Evolutionary conservation across 1,140 invertebrate genomes (phyloP), one percentile per base, ranked within the genome.

Genomic region (Ridgeia piscesae): DNA sequence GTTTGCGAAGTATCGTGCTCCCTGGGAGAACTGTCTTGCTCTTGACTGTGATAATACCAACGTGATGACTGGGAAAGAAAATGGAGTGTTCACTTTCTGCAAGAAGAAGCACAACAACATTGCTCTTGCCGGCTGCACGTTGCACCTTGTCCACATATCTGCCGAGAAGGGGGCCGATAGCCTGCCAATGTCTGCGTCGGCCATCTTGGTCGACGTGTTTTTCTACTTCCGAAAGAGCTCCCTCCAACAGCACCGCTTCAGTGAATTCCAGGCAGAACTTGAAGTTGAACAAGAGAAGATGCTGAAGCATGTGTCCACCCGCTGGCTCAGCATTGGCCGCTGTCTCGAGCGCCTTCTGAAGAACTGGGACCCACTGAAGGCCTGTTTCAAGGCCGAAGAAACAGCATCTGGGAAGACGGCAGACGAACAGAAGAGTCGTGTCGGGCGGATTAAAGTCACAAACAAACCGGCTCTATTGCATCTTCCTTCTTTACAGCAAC

Each of bases 41-140:
- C 92, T 94, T 35, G 94, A 94, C 0, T 93, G 89, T 92, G 93
- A 94, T 89, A 94, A 94, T 92, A 93, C 94, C 88, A 94, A 91
- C 91, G 94, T 94, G 17, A 94, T 94, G 94, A 92, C 92, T 1
- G 94, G 94, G 0, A 17, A 77, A 17, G 27, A 17, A 31, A 91
- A 94, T 2, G 94, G 94, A 35, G 92, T 94, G 34, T 93, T 92
- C 92, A 92, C 91, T 8, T 91, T 93, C 34, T 91, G 88, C 33
- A 77, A 21, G 27, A 91, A 93, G 34, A 89, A 93, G 27, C 88
- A 93, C 27, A 88, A 91, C 21, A 42, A 92, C 8, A 48, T 93
- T 35, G 93, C 88, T 91, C 33, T 93, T 34, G 91, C 93, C 89
- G 92, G 92, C 35, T 91, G 93, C 92, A 31, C 93, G 91, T 92